Evolutionary conservation across 2,888 invertebrate species (phyloP).

Genomic region (Aethes cnicana): DNA sequence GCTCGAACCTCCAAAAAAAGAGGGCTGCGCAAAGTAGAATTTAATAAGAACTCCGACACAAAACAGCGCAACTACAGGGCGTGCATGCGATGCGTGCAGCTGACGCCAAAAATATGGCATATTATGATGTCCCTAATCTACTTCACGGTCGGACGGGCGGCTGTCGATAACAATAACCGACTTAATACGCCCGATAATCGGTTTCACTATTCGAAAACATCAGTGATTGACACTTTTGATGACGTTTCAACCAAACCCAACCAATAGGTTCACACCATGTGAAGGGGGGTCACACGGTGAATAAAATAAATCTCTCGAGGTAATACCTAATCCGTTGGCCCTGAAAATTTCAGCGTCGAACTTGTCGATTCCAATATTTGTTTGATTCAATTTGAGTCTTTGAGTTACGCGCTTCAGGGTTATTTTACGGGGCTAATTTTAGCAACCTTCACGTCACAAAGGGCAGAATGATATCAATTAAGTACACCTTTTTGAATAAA

Average conservation of each 20-base stretch:
- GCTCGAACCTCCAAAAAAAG: constrained; percentile 25
- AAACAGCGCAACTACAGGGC: constrained; percentile 48
- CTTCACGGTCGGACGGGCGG: constrained; percentile 71
- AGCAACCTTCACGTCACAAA: no score
- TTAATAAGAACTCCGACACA: constrained; percentile 54
- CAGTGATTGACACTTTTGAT: constrained; percentile 79
- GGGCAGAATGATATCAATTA: no score
- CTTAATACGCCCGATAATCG: constrained; percentile 81
- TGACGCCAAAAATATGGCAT: constrained; percentile 77
- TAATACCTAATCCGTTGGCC: constrained; percentile 1
- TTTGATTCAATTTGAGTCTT: not conserved
- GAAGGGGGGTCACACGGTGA: constrained; percentile 36
- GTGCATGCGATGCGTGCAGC: constrained; percentile 73
- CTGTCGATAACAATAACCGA: constrained; percentile 80
- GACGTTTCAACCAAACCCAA: constrained; percentile 65
- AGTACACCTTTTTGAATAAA: no score
- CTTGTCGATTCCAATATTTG: not conserved
- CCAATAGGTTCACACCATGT: constrained; percentile 53
- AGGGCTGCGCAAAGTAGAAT: constrained; percentile 40
- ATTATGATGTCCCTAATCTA: constrained; percentile 81
- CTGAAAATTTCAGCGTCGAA: constrained; percentile 11
- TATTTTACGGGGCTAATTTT: no score
- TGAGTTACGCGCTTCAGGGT: not conserved
- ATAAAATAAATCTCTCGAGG: constrained; percentile 9
- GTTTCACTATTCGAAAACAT: constrained; percentile 79